Conservation (phyloP, 1,140 invertebrate species). For the Drosophila santomea region DNA sequence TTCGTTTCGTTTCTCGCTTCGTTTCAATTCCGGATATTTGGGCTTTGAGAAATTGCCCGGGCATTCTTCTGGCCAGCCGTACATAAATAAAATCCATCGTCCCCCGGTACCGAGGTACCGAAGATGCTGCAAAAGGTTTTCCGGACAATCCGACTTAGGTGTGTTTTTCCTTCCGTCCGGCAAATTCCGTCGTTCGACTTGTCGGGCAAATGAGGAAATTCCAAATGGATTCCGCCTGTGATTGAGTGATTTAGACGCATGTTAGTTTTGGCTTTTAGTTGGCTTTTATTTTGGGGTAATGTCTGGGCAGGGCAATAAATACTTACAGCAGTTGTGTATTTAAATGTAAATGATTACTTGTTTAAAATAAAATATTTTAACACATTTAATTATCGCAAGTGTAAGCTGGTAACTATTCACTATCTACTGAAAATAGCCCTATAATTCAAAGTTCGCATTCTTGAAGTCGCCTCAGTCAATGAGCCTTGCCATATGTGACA, state of each 20-base stretch:
- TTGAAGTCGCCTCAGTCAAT: constrained; percentile 39
- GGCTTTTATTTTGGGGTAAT: background rate
- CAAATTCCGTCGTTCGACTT: constrained; percentile 9
- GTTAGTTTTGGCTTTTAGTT: background rate
- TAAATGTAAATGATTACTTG: too few species aligned
- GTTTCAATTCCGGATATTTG: background rate
- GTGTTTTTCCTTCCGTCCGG: background rate
- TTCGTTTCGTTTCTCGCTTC: background rate
- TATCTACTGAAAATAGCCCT: background rate
- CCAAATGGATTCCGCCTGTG: constrained; percentile 21
- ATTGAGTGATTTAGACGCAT: constrained; percentile 23
- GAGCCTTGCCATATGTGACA: constrained; percentile 61
- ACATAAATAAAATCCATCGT: constrained; percentile 72
- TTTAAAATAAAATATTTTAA: too few species aligned
- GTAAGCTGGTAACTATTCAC: too few species aligned
- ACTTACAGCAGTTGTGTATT: too few species aligned
- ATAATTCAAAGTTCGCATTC: background rate
- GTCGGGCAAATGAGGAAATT: constrained; percentile 34
- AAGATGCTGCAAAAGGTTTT: constrained; percentile 11
- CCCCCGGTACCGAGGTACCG: background rate
- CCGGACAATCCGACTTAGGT: constrained; percentile 1
- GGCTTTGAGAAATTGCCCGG: constrained; percentile 63
- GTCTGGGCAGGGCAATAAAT: background rate
- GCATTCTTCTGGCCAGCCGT: constrained; percentile 77
- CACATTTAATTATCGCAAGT: background rate